phyloP scores from a whole-genome alignment of 2,888 invertebrate species.

The Saturnia japonica region DNA sequence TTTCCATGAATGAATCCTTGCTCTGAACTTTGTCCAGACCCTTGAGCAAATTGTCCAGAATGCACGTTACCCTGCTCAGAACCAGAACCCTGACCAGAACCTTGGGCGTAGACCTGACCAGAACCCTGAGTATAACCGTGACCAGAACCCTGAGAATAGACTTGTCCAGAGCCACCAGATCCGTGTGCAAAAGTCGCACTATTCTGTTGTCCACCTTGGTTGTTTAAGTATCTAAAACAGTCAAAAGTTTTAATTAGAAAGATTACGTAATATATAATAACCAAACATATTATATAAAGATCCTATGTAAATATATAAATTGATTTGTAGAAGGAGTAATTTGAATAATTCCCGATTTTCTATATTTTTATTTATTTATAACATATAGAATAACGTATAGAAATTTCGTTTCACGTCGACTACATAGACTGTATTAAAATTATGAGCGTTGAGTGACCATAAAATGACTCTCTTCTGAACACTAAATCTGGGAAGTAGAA shows the following conservation, averaged over 20 bases:
- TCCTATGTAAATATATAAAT: neutral
- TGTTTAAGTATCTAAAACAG: conserved; percentile 48
- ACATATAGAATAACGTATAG: too few species aligned
- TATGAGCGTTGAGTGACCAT: too few species aligned
- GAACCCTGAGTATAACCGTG: conserved; percentile 29
- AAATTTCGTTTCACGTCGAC: too few species aligned
- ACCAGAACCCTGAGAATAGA: conserved; percentile 26
- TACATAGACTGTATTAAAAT: neutral
- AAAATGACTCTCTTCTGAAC: too few species aligned
- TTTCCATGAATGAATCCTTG: conserved; percentile 67
- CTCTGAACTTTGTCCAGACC: conserved; percentile 32
- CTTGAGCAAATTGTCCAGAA: conserved; percentile 25
- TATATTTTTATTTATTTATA: too few species aligned
- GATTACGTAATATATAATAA: neutral
- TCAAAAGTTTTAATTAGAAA: neutral
- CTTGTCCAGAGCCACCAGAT: conserved; percentile 21
- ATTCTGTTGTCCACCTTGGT: conserved; percentile 39
- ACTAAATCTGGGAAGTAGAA: too few species aligned
- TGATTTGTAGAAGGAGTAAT: neutral
- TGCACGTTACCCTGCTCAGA: conserved; percentile 19
- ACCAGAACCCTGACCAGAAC: conserved; percentile 23
- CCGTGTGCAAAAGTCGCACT: conserved; percentile 31
- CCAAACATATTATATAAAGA: neutral
- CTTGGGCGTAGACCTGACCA: conserved; percentile 16
- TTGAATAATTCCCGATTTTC: too few species aligned